These are phyloP conservation scores for Ophion ellenae DNA, from an alignment of 2,888 invertebrate genomes.

Conservation along the genomic window DNA sequence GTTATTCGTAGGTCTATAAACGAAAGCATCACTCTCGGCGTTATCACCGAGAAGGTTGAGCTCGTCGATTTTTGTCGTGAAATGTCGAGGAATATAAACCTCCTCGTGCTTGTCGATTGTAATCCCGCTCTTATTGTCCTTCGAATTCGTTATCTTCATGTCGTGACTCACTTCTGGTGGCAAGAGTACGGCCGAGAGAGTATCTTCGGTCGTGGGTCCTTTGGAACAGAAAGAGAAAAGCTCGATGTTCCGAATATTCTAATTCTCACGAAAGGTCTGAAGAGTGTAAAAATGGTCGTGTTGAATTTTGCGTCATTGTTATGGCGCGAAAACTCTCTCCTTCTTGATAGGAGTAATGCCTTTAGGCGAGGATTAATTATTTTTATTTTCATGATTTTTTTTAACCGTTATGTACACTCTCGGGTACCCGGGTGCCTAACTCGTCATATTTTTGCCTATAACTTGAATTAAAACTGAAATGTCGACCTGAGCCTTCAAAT, in stretches of 20 bases:
- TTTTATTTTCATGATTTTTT: too few relatives aligned
- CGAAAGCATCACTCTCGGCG: slow-evolving; percentile 64
- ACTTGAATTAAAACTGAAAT: too few relatives aligned
- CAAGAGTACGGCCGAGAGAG: slow-evolving; percentile 71
- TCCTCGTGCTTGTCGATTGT: slow-evolving; percentile 38
- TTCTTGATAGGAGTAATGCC: too few relatives aligned
- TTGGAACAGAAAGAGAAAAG: not conserved
- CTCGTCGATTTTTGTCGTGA: slow-evolving; percentile 74
- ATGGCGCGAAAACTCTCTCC: too few relatives aligned
- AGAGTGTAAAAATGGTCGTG: not conserved
- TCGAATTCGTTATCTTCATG: slow-evolving; percentile 13
- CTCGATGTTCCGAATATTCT: not conserved
- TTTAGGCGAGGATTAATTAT: too few relatives aligned
- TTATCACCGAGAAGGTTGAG: slow-evolving; percentile 75
- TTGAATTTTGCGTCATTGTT: too few relatives aligned
- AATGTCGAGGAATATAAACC: slow-evolving; percentile 56
- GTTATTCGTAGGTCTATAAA: slow-evolving; percentile 49
- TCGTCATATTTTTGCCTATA: too few relatives aligned
- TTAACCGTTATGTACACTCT: too few relatives aligned
- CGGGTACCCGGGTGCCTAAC: too few relatives aligned
- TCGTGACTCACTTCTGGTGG: slow-evolving; percentile 27
- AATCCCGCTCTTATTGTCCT: slow-evolving; percentile 31
- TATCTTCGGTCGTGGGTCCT: slow-evolving; percentile 14
- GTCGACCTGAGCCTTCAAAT: too few relatives aligned
- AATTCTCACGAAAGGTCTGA: not conserved